These are phyloP conservation scores for Troides oblongomaculatus DNA, from an alignment of 2,888 invertebrate species.

Conservation along the genomic window DNA sequence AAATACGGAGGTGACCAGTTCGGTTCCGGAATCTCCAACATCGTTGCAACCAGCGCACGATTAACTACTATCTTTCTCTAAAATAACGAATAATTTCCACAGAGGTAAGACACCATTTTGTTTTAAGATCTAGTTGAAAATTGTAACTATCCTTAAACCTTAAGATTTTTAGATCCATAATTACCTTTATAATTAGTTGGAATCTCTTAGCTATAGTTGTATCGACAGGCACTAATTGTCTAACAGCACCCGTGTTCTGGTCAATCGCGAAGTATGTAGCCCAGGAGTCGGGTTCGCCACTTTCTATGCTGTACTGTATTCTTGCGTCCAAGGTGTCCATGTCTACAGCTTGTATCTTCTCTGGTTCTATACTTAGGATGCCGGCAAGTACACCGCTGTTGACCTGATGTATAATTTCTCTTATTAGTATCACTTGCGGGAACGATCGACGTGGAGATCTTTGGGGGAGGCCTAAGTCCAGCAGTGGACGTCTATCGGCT, in stretches of 20 bases:
- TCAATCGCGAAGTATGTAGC: constrained; percentile 91
- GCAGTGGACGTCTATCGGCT: no score
- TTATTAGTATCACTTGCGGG: background rate
- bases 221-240: constrained; percentile 90
- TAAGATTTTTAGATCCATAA: background rate
- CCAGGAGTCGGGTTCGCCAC: constrained; percentile 89
- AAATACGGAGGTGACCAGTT: no score
- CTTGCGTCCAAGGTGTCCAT: constrained; percentile 92
- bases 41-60: no score
- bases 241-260: constrained; percentile 87
- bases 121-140: no score
- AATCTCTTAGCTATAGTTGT: constrained; percentile 89
- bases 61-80: no score
- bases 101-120: no score
- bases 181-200: constrained; percentile 87
- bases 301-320: constrained; percentile 89
- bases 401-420: constrained; percentile 71
- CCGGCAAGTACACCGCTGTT: constrained; percentile 91
- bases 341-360: constrained; percentile 94
- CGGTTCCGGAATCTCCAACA: no score
- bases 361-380: constrained; percentile 89
- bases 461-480: no score
- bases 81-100: no score
- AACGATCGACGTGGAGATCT: no score
- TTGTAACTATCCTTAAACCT: background rate